A percentile compares a stretch with the other conserved stretches of the same genome.
phyloP scores from a whole-genome alignment of 1,140 invertebrate species.

The Artemia franciscana region DNA sequence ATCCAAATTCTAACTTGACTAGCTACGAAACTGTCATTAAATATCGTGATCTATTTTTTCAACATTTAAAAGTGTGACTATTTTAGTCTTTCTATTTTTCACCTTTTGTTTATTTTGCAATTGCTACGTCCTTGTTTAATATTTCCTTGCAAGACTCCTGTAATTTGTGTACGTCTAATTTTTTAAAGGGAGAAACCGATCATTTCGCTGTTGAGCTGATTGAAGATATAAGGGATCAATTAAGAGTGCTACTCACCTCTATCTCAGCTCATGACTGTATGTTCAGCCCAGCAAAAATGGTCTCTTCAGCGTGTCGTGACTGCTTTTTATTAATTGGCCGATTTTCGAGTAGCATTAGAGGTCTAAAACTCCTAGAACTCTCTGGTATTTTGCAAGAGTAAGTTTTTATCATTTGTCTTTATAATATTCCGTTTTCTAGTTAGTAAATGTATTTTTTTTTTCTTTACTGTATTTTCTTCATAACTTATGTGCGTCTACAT shows the following conservation, averaged over 20 bases:
- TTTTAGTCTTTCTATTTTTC: too few species aligned
- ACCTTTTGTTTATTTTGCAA: too few species aligned
- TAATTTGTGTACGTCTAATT: conserved; percentile 11
- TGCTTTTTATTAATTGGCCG: conserved; percentile 83
- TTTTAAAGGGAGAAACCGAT: conserved; percentile 23
- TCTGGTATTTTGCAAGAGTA: conserved; percentile 48
- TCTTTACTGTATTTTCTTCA: too few species aligned
- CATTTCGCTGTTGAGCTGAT: conserved; percentile 49
- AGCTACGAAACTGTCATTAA: conserved; percentile 19
- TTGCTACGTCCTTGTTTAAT: too few species aligned
- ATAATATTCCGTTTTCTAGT: too few species aligned
- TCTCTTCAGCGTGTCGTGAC: conserved; percentile 65
- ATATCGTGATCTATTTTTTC: conserved; percentile 5
- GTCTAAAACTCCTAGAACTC: conserved; percentile 44
- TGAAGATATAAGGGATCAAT: conserved; percentile 46
- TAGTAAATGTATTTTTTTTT: too few species aligned
- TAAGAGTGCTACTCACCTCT: conserved; percentile 35
- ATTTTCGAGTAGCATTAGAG: conserved; percentile 42
- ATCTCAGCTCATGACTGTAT: conserved; percentile 57
- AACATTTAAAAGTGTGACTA: too few species aligned
- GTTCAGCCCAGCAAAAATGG: conserved; percentile 65
- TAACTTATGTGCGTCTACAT: too few species aligned
- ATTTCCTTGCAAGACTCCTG: too few species aligned
- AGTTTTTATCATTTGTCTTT: conserved; percentile 17
- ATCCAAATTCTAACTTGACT: too few species aligned